Evolutionary conservation across 2,797 vertebrate species (phyloP), one percentile per base, ranked within the genome.

Genomic region (Coregonus sp.): DNA sequence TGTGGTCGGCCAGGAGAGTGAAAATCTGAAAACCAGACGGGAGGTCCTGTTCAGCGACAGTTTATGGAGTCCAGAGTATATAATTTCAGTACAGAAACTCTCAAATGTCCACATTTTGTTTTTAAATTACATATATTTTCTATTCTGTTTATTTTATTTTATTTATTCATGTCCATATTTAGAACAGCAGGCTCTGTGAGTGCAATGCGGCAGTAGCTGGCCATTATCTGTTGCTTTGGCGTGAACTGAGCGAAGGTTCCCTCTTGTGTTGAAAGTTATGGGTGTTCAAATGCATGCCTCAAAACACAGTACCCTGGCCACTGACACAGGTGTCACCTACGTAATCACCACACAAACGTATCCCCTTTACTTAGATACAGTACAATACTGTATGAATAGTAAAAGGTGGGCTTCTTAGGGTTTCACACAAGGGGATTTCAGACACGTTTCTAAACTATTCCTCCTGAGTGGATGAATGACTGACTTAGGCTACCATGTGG

Each of bases 1-100:
- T n/a, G 56, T 59, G 18, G 56, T 59, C 56, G 2, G 56, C 56
- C 56, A 20, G n/a, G 56, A 59, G 56, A 59, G n/a, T 5, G 56
- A 59, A 59, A 20, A 20, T 5, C 54, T 20, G 56, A n/a, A 59
- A n/a, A 59, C 7, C 7, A 59, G n/a, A 59, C n/a, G 7, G 56
- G 56, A n/a, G 56, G 56, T 59, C 14, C 56, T 59, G 5, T 59
- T 16, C 14, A 59, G 56, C 18, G 3, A 20, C 56, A 59, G 18
- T 59, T 20, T n/a, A 59, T 59, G 56, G 56, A 59, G 56, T 59
- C 56, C 56, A 59, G n/a, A n/a, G 18, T 59, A n/a, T 59, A 59
- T 59, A 9, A 47, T 47, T 47, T 47, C 40, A 47, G 40, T 47
- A 12, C 18, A 2, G 18, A n/a, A 59, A 59, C 56, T 7, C n/a